Evolutionary conservation across 2,113 vertebrate genomes (phyloP).

Genomic region (Mastomys coucha): DNA sequence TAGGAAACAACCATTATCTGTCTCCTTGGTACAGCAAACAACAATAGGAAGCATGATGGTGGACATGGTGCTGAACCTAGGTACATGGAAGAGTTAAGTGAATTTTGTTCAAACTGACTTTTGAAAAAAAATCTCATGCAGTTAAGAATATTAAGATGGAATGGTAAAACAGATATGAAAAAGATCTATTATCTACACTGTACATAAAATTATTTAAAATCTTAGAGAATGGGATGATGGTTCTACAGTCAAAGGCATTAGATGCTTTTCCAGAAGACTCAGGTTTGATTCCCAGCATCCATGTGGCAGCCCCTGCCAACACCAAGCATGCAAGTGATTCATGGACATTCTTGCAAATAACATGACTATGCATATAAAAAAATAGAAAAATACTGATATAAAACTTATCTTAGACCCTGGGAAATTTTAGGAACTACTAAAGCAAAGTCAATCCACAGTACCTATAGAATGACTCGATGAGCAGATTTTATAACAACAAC

Average conservation of each 20-base stretch:
- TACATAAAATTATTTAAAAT: neutral
- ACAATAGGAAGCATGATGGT: neutral
- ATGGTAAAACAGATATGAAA: constrained; percentile 25
- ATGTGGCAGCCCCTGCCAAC: neutral
- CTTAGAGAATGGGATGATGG: neutral
- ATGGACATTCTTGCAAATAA: neutral
- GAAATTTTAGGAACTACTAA: neutral
- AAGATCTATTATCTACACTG: constrained; percentile 10
- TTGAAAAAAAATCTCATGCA: neutral
- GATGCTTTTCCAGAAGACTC: neutral
- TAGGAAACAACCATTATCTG: neutral
- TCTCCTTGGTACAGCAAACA: neutral
- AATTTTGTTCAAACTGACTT: neutral
- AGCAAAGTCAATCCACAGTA: neutral
- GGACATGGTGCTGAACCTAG: neutral
- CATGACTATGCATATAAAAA: neutral
- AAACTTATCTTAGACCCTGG: neutral
- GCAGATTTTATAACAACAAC: neutral
- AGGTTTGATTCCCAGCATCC: neutral
- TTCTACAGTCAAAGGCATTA: neutral
- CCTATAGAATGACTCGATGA: neutral
- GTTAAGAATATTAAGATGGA: neutral
- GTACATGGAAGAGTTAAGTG: neutral
- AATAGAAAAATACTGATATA: neutral
- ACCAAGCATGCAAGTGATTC: neutral